Evolutionary conservation across 2,113 vertebrate species (phyloP).

Genomic region (Brachypteracias leptosomus): DNA sequence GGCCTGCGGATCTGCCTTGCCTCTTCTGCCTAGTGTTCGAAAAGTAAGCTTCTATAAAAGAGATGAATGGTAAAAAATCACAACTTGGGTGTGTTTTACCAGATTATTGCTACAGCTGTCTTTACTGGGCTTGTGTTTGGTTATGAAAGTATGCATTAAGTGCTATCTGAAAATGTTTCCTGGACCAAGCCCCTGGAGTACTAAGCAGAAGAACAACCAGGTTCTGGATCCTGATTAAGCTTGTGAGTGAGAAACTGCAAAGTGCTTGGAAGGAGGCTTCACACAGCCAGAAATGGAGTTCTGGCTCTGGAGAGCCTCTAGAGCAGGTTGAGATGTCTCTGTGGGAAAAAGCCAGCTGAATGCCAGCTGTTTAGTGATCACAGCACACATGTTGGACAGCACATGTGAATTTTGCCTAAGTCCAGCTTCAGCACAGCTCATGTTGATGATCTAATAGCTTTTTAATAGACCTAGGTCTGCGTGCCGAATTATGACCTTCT

Average conservation of each 20-base stretch:
- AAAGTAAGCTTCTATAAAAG: background rate
- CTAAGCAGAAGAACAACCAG: background rate
- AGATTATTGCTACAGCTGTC: background rate
- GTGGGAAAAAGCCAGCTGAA: background rate
- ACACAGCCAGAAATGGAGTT: background rate
- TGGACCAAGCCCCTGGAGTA: background rate
- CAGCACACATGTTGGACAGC: accelerated
- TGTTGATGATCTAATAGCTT: background rate
- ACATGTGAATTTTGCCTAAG: background rate
- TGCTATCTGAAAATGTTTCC: background rate
- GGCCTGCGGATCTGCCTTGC: background rate
- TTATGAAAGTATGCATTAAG: background rate
- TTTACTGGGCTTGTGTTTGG: background rate
- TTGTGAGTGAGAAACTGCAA: background rate
- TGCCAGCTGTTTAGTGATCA: background rate
- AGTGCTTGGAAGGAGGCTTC: background rate
- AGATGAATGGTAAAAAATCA: background rate
- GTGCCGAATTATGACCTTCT: background rate
- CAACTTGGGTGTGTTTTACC: background rate
- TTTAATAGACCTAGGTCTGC: background rate
- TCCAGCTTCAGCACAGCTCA: background rate
- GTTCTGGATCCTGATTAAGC: background rate
- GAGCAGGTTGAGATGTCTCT: background rate
- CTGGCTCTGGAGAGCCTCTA: background rate
- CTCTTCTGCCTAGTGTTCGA: background rate